Conservation (phyloP, 2,888 invertebrate genomes). For the Mactromeris polynyma region DNA sequence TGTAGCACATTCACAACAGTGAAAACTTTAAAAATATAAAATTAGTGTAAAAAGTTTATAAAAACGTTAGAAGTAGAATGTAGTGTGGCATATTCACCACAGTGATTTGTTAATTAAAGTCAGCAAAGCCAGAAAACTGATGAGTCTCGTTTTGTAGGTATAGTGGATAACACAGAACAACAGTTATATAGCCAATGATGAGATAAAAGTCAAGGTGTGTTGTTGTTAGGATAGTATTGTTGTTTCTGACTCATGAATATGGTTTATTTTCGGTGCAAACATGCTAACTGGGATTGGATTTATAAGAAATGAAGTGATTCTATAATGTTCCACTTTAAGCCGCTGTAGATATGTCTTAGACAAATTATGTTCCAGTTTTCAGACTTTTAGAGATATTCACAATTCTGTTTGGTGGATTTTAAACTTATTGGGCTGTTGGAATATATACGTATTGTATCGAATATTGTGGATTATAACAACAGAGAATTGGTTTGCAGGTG, state of each 20-base stretch:
- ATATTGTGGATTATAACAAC: too few relatives aligned
- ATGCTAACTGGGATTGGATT: neutral
- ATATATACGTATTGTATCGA: too few relatives aligned
- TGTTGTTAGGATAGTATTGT: neutral
- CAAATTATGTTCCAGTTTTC: too few relatives aligned
- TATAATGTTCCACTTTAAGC: too few relatives aligned
- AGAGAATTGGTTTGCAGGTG: too few relatives aligned
- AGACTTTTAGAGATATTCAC: too few relatives aligned
- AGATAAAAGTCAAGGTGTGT: neutral
- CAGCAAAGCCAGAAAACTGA: neutral
- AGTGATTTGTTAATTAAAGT: conserved; percentile 8
- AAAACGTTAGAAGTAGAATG: neutral
- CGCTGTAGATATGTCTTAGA: too few relatives aligned
- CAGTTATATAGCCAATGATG: neutral
- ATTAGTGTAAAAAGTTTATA: too few relatives aligned
- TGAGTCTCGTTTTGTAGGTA: neutral
- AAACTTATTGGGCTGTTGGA: too few relatives aligned
- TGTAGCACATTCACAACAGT: too few relatives aligned
- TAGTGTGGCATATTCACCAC: neutral
- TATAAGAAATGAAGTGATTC: neutral
- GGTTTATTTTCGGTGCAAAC: neutral
- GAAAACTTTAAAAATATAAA: too few relatives aligned
- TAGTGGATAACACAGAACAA: neutral
- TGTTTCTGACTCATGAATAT: conserved; percentile 3
- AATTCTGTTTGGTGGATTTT: too few relatives aligned